Evolutionary conservation across 2,888 invertebrate genomes (phyloP), one percentile per base, ranked within the genome.

Genomic region (Leucania comma): DNA sequence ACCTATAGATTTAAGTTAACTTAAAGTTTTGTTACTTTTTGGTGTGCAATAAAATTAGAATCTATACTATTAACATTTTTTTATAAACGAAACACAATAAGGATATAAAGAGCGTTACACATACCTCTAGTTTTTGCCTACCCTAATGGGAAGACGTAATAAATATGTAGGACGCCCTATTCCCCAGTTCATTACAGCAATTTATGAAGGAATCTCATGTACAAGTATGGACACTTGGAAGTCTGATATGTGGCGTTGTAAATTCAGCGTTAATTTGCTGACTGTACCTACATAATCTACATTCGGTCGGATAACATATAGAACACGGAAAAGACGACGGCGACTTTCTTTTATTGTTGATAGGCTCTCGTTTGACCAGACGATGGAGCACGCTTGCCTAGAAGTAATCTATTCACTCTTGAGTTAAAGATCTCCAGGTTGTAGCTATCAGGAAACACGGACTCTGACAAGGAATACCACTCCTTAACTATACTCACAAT

Each of bases 151-250:
- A 17, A 24, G 24, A 35, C 8, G 3, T 2, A 9, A 17, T 20
- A 20, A 66, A 12, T 32, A 42, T 24, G 3, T 26, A 42, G 8
- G 9, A 48, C 12, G 38, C 26, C 75, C 22, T 53, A 53, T 68
- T 54, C 68, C 22, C 53, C 2, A 35, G 35, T n/a, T 76, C 38
- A 38, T 77, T 77, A 69, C 24, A n/a, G 38, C 24, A 69, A 72
- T 72, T 69, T 77, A 68, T 54, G 71, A 72, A 48, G 48, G 38
- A 29, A 38, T 24, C 24, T 38, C 24, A 38, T 56, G 77, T 24
- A 77, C 77, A 56, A 54, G 12, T 22, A 20, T 46, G 29, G 12
- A 48, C 35, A 76, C 24, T 68, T 32, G 38, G 29, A 10, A 20
- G 38, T 14, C 22, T 72, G 48, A 69, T 56, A 78, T 72, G 42